Base-by-base conservation (phyloP, 2,888 invertebrate species). In the Frankliniella fusca region DNA sequence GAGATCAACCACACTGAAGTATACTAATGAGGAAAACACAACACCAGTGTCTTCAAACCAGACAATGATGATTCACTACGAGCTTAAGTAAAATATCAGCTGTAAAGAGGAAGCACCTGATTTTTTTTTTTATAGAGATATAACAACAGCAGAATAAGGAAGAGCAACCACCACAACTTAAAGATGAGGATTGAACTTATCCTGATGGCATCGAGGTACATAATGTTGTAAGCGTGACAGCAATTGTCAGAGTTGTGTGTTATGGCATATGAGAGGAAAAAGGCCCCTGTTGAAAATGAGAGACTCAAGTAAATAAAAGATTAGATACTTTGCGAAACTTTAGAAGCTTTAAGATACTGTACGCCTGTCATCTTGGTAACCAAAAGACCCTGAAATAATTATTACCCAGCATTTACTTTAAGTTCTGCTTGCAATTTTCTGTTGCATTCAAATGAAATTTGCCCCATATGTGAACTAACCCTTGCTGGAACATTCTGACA, bases 401-500 rank as follows among this genome's bases (percentile, higher is more conserved):
- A 5, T 38, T 38, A 38, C 38, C 38, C 38, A 38, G 38, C 2
- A 5, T 38, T 38, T 38, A 38, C 38, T 38, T 38, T 38, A 38
- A 38, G 38, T 38, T 38, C 61, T 61, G 61, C 61, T 61, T n/a
- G 61, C 61, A 27, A 76, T 76, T 76, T 27, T 27, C 27, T 76
- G 70, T 76, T 76, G 70, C 70, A 76, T 76, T 76, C 70, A 23
- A 76, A 27, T 76, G 70, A 76, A 76, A 76, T 76, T 27, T 27
- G 9, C 70, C 70, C 70, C 70, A 12, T 10, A 76, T 76, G 70
- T 76, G 70, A 76, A 76, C 70, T 76, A 76, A 27, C 70, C 70
- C 70, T 76, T 76, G 70, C 70, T 76, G 70, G 70, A 76, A 76
- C 70, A 76, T 76, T 76, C 70, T 76, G 70, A 76, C 70, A 27